phyloP scores from a whole-genome alignment of 2,797 vertebrate genomes.

The Sebastes variabilis region DNA sequence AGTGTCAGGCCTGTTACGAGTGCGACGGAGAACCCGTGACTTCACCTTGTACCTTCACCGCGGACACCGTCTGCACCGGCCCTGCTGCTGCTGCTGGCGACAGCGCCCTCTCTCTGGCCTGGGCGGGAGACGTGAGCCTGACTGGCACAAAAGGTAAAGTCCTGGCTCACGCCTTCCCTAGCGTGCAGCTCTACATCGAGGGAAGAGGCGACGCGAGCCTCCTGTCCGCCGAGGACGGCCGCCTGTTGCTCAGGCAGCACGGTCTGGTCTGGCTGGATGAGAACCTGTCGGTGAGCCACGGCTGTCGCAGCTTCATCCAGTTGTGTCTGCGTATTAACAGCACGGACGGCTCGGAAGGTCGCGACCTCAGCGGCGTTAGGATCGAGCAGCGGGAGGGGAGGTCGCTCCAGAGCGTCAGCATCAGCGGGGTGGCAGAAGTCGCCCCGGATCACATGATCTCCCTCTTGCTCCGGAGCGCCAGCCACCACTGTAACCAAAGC shows the following conservation, averaged over 20 bases:
- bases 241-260: conserved; percentile 83
- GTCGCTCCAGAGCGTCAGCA: conserved; percentile 83
- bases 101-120: conserved; percentile 84
- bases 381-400: conserved; percentile 85
- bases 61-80: conserved; percentile 85
- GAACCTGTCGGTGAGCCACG: conserved; percentile 87
- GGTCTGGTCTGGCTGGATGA: conserved; percentile 89
- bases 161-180: conserved; percentile 75
- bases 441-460: conserved; percentile 83
- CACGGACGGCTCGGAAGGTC: conserved; percentile 79
- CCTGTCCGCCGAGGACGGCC: conserved; percentile 73
- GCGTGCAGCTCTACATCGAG: conserved; percentile 82
- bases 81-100: conserved; percentile 50
- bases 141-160: conserved; percentile 52
- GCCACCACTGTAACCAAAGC: conserved; percentile 87
- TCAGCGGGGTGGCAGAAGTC: conserved; percentile 86
- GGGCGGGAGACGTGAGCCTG: conserved; percentile 81
- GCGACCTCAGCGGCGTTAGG: conserved; percentile 83
- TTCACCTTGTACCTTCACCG: conserved; percentile 81
- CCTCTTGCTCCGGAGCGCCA: conserved; percentile 83
- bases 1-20: conserved; percentile 88
- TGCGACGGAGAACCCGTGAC: conserved; percentile 82
- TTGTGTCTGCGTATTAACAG: conserved; percentile 85
- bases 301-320: conserved; percentile 89
- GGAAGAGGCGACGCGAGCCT: conserved; percentile 71